Conservation (phyloP, 2,888 invertebrate species). For the Gymnosoma rotundatum region DNA sequence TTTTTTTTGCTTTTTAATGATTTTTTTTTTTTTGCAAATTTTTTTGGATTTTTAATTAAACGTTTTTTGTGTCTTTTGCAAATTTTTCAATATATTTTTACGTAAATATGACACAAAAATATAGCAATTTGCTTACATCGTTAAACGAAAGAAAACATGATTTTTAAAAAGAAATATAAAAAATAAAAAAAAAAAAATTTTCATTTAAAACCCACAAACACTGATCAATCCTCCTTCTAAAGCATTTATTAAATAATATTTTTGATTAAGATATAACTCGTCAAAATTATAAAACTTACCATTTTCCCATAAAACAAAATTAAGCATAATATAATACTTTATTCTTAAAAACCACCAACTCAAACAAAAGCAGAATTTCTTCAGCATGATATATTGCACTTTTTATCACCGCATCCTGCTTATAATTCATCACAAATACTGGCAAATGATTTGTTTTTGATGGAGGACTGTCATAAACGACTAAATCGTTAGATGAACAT, state of each 20-base stretch:
- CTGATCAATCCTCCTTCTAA: no score
- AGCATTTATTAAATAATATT: not conserved
- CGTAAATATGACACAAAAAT: no score
- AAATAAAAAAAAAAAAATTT: no score
- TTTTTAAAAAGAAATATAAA: no score
- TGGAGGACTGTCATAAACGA: slow-evolving; percentile 55
- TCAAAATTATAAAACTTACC: not conserved
- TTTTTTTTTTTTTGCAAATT: no score
- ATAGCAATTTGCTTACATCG: no score
- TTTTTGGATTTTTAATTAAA: no score
- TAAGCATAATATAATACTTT: not conserved
- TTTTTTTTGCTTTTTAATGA: not conserved
- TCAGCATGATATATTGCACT: slow-evolving; percentile 40
- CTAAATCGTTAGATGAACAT: slow-evolving; percentile 47
- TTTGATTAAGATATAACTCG: not conserved
- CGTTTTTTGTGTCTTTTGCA: no score
- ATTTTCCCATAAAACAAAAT: not conserved
- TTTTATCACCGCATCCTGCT: slow-evolving; percentile 57
- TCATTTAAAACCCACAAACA: no score
- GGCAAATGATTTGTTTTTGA: slow-evolving; percentile 36
- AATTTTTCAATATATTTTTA: no score
- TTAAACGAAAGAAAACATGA: no score
- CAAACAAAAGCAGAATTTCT: not conserved
- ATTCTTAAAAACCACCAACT: slow-evolving; percentile 13
- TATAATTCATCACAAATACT: slow-evolving; percentile 55